Conservation (phyloP, 2,797 vertebrate genomes). For the Artibeus lituratus region DNA sequence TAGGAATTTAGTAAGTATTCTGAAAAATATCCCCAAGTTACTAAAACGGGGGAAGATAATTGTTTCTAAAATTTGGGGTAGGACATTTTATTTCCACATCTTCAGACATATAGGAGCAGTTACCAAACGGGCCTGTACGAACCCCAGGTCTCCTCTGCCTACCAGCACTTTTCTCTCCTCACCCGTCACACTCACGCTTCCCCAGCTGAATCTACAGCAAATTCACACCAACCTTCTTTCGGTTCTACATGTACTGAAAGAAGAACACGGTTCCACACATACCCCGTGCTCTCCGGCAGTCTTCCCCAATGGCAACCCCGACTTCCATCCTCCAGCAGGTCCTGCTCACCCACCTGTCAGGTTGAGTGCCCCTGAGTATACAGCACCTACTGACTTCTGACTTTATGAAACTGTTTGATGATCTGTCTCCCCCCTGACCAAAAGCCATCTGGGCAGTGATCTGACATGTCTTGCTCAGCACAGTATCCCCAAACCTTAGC, state of each 20-base stretch:
- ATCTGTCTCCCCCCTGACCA: not conserved
- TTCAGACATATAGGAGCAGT: not conserved
- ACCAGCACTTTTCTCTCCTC: not conserved
- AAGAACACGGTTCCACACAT: not conserved
- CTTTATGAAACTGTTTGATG: not conserved
- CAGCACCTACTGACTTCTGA: not conserved
- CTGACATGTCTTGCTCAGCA: not conserved
- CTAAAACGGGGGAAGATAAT: not conserved
- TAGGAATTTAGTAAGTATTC: conserved; percentile 11
- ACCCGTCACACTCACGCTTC: not conserved
- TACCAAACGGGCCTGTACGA: not conserved
- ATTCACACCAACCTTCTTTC: not conserved
- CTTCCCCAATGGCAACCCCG: not conserved
- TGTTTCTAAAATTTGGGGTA: not conserved
- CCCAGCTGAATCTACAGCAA: not conserved
- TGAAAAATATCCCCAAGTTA: not conserved
- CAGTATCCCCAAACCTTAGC: not conserved
- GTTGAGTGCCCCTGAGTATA: not conserved
- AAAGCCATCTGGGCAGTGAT: not conserved
- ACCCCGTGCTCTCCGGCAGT: not conserved
- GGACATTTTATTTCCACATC: conserved; percentile 22
- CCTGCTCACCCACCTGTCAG: not conserved
- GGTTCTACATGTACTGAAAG: not conserved
- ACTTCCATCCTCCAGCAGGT: not conserved
- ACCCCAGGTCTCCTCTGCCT: not conserved